Conservation (phyloP, 2,113 vertebrate species). For the Chaetops frenatus region DNA sequence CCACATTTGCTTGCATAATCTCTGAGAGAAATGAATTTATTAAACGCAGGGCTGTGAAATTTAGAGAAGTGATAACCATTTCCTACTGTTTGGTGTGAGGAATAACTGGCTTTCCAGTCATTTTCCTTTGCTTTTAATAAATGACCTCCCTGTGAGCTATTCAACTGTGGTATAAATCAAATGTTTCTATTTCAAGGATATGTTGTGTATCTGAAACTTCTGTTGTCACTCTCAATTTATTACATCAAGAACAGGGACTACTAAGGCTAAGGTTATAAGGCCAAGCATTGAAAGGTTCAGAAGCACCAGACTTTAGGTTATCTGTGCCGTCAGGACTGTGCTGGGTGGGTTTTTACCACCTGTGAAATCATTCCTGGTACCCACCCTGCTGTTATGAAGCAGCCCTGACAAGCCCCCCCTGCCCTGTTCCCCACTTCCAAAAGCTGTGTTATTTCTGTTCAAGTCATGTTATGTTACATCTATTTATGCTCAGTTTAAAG, state of each 20-base stretch:
- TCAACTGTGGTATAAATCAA: conserved; percentile 7
- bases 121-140: not conserved
- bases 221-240: not conserved
- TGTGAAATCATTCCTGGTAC: not conserved
- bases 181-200: not conserved
- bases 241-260: not conserved
- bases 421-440: not conserved
- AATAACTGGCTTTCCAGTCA: not conserved
- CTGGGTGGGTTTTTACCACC: not conserved
- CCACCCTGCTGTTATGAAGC: not conserved
- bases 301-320: not conserved
- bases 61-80: not conserved
- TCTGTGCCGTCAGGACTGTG: not conserved
- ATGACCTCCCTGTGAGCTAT: not conserved
- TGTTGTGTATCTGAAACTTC: not conserved
- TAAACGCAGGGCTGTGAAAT: not conserved
- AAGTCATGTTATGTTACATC: not conserved
- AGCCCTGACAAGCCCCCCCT: not conserved
- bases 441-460: not conserved
- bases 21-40: not conserved
- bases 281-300: not conserved
- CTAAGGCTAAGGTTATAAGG: not conserved
- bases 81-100: not conserved
- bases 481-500: not conserved
- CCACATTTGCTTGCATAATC: not conserved